Conservation (phyloP, 2,797 vertebrate genomes). For the Oophaga sylvatica region DNA sequence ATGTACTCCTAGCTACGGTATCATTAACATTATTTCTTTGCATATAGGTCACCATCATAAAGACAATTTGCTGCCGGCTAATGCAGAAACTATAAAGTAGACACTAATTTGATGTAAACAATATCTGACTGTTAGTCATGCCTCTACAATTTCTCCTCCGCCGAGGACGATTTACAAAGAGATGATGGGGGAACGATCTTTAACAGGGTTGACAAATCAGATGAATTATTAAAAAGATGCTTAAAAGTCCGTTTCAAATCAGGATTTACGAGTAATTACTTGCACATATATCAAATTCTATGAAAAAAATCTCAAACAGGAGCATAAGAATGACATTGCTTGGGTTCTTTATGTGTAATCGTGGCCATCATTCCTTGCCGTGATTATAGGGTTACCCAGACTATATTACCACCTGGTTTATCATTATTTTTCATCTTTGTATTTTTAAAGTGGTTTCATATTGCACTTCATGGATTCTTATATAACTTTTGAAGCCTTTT, state of each 20-base stretch:
- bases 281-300: too few relatives aligned
- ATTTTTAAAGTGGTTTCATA: not conserved
- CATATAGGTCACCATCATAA: not conserved
- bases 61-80: not conserved
- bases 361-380: not conserved
- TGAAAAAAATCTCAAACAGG: not conserved
- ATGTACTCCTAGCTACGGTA: not conserved
- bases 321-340: not conserved
- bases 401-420: not conserved
- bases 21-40: not conserved
- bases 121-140: not conserved
- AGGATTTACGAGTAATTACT: not conserved
- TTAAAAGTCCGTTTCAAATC: not conserved
- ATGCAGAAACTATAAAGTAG: not conserved
- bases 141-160: not conserved
- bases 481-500: not conserved
- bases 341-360: too few relatives aligned
- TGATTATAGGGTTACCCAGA: not conserved
- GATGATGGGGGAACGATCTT: not conserved
- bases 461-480: not conserved
- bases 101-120: slow-evolving; percentile 13
- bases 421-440: not conserved
- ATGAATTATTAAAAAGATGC: not conserved
- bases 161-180: not conserved
- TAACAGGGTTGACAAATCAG: not conserved